These are phyloP conservation scores for Cerastis leucographa DNA, from an alignment of 2,888 invertebrate species.

Conservation along the genomic window DNA sequence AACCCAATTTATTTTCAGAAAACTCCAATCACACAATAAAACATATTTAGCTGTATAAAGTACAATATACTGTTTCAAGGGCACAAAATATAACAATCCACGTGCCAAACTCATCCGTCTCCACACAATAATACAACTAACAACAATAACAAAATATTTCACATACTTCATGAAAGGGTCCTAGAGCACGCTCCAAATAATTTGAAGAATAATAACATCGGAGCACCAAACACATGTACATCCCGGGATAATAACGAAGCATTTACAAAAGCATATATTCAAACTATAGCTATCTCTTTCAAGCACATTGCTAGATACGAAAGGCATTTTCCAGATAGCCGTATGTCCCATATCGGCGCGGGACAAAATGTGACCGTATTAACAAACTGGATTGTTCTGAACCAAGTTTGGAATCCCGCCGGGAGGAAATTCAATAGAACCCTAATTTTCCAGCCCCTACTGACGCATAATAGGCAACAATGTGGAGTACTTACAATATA, in stretches of 20 bases:
- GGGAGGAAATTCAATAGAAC: conserved; percentile 77
- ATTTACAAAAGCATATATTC: conserved; percentile 60
- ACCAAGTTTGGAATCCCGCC: conserved; percentile 66
- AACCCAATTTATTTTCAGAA: background rate
- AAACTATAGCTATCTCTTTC: conserved; percentile 48
- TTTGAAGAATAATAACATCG: conserved; percentile 62
- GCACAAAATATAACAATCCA: conserved; percentile 38
- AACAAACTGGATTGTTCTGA: conserved; percentile 77
- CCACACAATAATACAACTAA: conserved; percentile 36
- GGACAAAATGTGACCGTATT: conserved; percentile 75
- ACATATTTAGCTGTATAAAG: background rate
- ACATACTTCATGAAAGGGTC: conserved; percentile 62
- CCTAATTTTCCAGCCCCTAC: conserved; percentile 75
- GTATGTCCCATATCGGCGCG: conserved; percentile 55
- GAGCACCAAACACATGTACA: conserved; percentile 57
- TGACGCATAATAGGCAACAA: conserved; percentile 68
- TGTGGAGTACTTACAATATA: conserved; percentile 36
- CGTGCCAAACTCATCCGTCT: conserved; percentile 25
- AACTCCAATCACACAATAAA: background rate
- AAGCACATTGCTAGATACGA: conserved; percentile 39
- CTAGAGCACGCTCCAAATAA: conserved; percentile 58
- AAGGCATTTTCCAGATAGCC: conserved; percentile 53
- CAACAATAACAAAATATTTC: conserved; percentile 59
- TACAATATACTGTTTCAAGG: conserved; percentile 6
- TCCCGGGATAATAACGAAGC: conserved; percentile 48